Percentiles rank a stretch among this genome's conserved stretches.
phyloP scores from a whole-genome alignment of 2,113 vertebrate species.

The Nanorana parkeri region DNA sequence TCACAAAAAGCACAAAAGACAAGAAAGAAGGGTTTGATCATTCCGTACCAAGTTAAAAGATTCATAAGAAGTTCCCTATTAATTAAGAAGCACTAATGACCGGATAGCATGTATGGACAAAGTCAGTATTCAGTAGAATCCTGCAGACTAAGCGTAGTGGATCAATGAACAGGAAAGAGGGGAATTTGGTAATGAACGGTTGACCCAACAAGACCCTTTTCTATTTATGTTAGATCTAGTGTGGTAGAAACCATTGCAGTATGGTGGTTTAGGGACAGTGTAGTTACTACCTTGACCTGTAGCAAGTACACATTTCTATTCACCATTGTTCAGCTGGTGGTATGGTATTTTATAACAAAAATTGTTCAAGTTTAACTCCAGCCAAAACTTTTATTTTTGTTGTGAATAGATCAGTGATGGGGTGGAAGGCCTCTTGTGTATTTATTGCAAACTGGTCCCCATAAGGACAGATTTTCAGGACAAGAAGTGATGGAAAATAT shows the following conservation, averaged over 20 bases:
- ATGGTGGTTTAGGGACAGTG: not conserved
- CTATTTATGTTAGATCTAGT: not conserved
- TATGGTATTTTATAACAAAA: too few species aligned
- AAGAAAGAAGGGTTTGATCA: slow-evolving; percentile 63
- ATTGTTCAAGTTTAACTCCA: too few species aligned
- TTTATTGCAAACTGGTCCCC: too few species aligned
- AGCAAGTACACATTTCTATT: not conserved
- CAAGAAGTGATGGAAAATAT: too few species aligned
- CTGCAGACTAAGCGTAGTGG: slow-evolving; percentile 66
- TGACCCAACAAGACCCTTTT: not conserved
- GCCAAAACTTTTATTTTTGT: too few species aligned
- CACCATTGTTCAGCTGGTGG: not conserved
- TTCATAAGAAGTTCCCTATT: slow-evolving; percentile 76
- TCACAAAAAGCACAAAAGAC: slow-evolving; percentile 14
- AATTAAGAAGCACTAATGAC: slow-evolving; percentile 79
- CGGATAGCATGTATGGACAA: slow-evolving; percentile 70
- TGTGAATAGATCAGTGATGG: too few species aligned
- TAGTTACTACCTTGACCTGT: not conserved
- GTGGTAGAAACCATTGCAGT: not conserved
- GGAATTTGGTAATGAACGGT: slow-evolving; percentile 12
- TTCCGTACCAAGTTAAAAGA: slow-evolving; percentile 65
- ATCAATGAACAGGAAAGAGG: slow-evolving; percentile 57
- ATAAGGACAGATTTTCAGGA: too few species aligned
- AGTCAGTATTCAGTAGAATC: slow-evolving; percentile 73
- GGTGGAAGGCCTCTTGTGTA: too few species aligned